Evolutionary conservation across 30 jellyfish, hydroid and myxozoan species (phyloP), one percentile per base, ranked within the genome.

Genomic region (Mastigias papua): DNA sequence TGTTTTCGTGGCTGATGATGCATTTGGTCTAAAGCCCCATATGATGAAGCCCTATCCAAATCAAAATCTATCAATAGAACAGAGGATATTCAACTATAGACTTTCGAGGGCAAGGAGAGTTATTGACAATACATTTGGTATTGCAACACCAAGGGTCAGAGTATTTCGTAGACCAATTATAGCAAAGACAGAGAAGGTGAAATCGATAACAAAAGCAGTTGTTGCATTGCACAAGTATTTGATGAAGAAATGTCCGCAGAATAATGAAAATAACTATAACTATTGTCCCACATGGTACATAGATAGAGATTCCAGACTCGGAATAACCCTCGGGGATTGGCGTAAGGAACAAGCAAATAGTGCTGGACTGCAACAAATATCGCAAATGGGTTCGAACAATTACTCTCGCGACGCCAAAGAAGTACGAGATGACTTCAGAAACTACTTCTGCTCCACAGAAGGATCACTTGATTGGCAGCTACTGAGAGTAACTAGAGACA

Each of bases 51-150:
- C 97, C 4, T 88, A 78, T 50, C 97, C 97, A 26, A 29, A 46
- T 61, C 76, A 69, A 25, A 66, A 63, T 50, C 23, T 88, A 25
- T 67, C 97, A 20, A 15, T 19, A 26, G 83, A 79, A 32, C 82
- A 88, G 51, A 48, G 92, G 26, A 70, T 88, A 16, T 88, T 67
- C 65, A 88, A 88, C 46, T 70, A 78, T 78, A 32, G 97, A 42
- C 92, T 88, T 48, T 78, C 76, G 1, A 27, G 97, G 29, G 89
- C 92, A 16, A 63, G 91, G 42, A 35, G 95, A 35, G 80, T 84
- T 15, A 77, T 91, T 54, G 95, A 91, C 65, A 91, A 91, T 49
- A 76, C 95, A 30, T 91, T 91, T 91, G 97, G 95, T 28, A 91
- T 91, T 29, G 89, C 85, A 15, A 76, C 95, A 19, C 16, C 86